Evolutionary conservation across 1,140 invertebrate genomes (phyloP).

Genomic region (Trypoxylus dichotomus): DNA sequence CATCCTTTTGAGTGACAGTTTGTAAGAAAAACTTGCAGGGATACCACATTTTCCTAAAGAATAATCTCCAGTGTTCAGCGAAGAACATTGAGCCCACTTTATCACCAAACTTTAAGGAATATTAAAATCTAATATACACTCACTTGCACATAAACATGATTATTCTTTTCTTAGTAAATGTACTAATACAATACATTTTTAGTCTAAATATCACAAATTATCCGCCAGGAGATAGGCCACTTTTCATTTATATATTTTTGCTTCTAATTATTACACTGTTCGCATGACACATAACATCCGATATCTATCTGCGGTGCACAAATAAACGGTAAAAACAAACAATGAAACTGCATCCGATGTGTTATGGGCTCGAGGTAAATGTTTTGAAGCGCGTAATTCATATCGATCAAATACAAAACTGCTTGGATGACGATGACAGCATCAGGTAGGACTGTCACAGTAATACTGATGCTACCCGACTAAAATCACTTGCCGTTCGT

Average conservation of each 20-base stretch:
- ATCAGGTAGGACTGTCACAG: background rate
- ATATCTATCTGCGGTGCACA: background rate
- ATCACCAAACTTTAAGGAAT: background rate
- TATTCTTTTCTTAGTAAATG: background rate
- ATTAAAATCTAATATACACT: background rate
- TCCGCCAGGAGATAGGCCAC: background rate
- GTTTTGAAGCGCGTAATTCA: background rate
- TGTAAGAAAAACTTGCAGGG: constrained; percentile 1
- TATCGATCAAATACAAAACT: background rate
- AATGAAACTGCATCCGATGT: background rate
- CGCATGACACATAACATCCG: background rate
- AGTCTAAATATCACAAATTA: background rate
- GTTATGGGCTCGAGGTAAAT: background rate
- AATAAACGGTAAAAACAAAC: background rate
- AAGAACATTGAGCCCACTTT: background rate
- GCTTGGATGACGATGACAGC: background rate
- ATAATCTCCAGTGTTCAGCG: background rate
- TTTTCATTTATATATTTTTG: background rate
- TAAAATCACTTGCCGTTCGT: constrained; percentile 5
- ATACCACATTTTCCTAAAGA: constrained; percentile 5
- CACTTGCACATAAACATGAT: background rate
- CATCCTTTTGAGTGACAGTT: constrained; percentile 7
- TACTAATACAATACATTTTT: background rate
- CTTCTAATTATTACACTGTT: background rate
- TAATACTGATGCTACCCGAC: background rate